Evolutionary conservation across 2,113 vertebrate genomes (phyloP).

Genomic region (Grammomys surdaster): DNA sequence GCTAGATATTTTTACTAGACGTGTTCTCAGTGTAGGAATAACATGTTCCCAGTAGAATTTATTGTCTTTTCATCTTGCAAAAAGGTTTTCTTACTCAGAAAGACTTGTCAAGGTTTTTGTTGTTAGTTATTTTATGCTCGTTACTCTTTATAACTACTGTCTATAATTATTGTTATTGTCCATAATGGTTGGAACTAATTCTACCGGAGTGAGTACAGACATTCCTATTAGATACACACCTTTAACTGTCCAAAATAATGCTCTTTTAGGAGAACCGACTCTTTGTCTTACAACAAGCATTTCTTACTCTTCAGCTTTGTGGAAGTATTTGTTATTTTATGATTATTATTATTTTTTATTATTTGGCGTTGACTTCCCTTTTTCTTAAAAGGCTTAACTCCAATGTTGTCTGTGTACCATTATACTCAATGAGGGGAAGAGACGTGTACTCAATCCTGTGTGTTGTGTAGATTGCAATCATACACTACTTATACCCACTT

Average conservation of each 20-base stretch:
- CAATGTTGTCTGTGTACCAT: background rate
- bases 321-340: background rate
- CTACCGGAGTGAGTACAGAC: background rate
- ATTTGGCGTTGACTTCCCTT: background rate
- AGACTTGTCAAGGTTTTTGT: background rate
- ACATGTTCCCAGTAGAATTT: background rate
- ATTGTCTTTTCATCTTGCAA: background rate
- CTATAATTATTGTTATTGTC: background rate
- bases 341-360: background rate
- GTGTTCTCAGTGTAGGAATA: background rate
- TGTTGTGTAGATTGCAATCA: background rate
- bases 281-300: background rate
- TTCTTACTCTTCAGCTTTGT: background rate
- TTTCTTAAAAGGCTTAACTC: background rate
- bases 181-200: background rate
- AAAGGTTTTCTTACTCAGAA: constrained; percentile 6
- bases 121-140: background rate
- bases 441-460: background rate
- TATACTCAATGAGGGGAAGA: background rate
- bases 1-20: background rate
- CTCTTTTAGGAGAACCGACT: background rate
- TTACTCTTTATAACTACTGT: background rate
- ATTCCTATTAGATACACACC: background rate
- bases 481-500: background rate
- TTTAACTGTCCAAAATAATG: background rate